Evolutionary conservation across 2,888 invertebrate genomes (phyloP), one percentile per base, ranked within the genome.

Genomic region (Arge pagana): DNA sequence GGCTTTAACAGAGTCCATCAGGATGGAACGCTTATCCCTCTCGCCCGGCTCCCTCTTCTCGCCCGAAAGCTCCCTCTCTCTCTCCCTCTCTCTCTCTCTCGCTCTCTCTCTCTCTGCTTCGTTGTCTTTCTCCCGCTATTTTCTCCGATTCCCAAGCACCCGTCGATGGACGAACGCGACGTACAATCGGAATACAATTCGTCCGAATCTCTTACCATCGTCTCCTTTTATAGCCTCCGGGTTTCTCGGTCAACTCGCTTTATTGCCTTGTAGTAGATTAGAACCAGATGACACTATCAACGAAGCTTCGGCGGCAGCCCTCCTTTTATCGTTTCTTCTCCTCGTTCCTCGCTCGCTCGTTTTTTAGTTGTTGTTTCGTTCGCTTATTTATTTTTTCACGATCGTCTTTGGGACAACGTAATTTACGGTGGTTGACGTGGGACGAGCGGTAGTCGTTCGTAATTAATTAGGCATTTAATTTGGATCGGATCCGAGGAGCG

Each of bases 381-480:
- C 8, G 11, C 6, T 21, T 37, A 37, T 37, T n/a, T n/a, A n/a
- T n/a, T n/a, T n/a, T n/a, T n/a, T n/a, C n/a, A n/a, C n/a, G n/a
- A n/a, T n/a, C n/a, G n/a, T n/a, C n/a, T n/a, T n/a, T n/a, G n/a
- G n/a, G n/a, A n/a, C n/a, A n/a, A n/a, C n/a, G n/a, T n/a, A n/a
- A n/a, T n/a, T n/a, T n/a, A n/a, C n/a, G n/a, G n/a, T n/a, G n/a
- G n/a, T n/a, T n/a, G n/a, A n/a, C n/a, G n/a, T n/a, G n/a, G n/a
- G n/a, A n/a, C n/a, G n/a, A n/a, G n/a, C n/a, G n/a, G n/a, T 49
- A 43, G 42, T 26, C 42, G 31, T 57, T 60, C 52, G 53, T 60
- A 67, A 70, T 70, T 70, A 70, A 70, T 70, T 70, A 70, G 62
- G 58, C 61, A 63, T 68, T 68, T 65, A 68, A 70, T 68, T 68